These are phyloP conservation scores for Leptatherina wallacei DNA, from an alignment of 2,797 vertebrate species.

Conservation along the genomic window DNA sequence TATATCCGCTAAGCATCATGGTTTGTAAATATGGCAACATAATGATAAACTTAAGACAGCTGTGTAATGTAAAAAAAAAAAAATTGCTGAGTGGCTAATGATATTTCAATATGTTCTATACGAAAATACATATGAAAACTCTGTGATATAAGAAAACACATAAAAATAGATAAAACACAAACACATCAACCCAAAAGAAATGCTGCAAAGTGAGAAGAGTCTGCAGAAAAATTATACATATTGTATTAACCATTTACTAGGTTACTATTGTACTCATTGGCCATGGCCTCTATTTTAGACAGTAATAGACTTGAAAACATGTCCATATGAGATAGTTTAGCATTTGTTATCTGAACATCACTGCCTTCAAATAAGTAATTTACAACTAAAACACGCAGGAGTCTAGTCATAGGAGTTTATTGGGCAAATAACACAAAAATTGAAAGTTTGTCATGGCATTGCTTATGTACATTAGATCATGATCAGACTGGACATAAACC, in stretches of 20 bases:
- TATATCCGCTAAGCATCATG: neutral
- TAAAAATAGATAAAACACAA: neutral
- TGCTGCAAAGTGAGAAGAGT: too few relatives aligned
- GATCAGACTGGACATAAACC: neutral
- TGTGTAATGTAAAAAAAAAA: too few relatives aligned
- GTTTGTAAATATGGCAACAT: neutral
- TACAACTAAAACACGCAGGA: neutral
- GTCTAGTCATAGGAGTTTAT: neutral
- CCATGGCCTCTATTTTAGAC: too few relatives aligned
- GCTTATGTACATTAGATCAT: neutral
- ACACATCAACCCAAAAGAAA: neutral
- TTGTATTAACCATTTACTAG: too few relatives aligned
- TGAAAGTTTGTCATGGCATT: neutral
- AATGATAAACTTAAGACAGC: slow-evolving; percentile 4
- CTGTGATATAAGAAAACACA: neutral
- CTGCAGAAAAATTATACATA: too few relatives aligned
- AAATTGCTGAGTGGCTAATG: too few relatives aligned
- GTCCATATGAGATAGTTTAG: too few relatives aligned
- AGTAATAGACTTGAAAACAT: too few relatives aligned
- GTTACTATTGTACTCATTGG: too few relatives aligned
- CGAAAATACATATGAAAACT: neutral
- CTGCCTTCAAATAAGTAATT: neutral
- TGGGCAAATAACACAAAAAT: neutral
- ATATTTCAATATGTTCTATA: neutral
- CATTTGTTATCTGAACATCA: too few relatives aligned